phyloP scores from a whole-genome alignment of 2,113 vertebrate species.

The Anthoscopus minutus region DNA sequence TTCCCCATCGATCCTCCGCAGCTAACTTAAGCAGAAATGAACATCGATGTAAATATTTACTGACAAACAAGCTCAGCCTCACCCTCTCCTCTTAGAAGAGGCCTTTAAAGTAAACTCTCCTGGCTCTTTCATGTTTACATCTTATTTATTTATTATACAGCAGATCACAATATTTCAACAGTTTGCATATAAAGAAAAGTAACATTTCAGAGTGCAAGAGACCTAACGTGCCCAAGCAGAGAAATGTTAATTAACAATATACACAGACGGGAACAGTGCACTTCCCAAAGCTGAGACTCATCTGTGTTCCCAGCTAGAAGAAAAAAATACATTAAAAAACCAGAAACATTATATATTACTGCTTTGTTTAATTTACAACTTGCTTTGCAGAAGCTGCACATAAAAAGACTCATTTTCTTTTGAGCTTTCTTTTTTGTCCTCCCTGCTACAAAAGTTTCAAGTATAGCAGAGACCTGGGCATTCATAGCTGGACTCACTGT shows the following conservation, averaged over 20 bases:
- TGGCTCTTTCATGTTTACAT: slow-evolving; percentile 46
- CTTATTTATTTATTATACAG: slow-evolving; percentile 67
- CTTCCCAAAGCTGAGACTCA: slow-evolving; percentile 55
- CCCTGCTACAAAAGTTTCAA: slow-evolving; percentile 54
- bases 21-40: slow-evolving; percentile 62
- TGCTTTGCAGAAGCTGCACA: slow-evolving; percentile 66
- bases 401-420: slow-evolving; percentile 48
- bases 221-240: slow-evolving; percentile 61
- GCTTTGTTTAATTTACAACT: slow-evolving; percentile 64
- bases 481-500: slow-evolving; percentile 54
- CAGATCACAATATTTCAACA: slow-evolving; percentile 62
- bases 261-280: slow-evolving; percentile 64
- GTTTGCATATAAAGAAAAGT: slow-evolving; percentile 68
- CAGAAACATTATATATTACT: slow-evolving; percentile 64
- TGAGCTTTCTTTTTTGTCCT: not conserved
- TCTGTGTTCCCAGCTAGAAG: slow-evolving; percentile 49
- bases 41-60: slow-evolving; percentile 66
- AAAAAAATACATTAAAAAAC: slow-evolving; percentile 64
- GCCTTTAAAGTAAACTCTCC: slow-evolving; percentile 57
- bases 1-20: slow-evolving; percentile 54
- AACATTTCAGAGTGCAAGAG: slow-evolving; percentile 64
- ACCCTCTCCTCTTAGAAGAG: slow-evolving; percentile 39
- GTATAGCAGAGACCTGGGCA: slow-evolving; percentile 63
- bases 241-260: slow-evolving; percentile 71
- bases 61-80: slow-evolving; percentile 56